phyloP scores from a whole-genome alignment of 1,140 invertebrate species.

The Triops cancriformis region DNA sequence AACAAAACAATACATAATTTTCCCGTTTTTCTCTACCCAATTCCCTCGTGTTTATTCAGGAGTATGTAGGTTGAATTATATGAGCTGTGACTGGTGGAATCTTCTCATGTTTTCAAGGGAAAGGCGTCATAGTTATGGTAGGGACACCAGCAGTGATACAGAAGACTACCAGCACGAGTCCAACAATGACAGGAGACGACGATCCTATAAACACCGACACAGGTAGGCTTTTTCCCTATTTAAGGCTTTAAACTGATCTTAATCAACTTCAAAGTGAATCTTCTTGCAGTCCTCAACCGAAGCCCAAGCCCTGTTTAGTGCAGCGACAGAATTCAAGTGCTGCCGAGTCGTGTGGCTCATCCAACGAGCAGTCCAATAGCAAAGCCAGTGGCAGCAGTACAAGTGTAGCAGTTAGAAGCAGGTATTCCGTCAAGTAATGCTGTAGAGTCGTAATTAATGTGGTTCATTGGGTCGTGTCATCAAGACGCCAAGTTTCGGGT shows the following conservation, averaged over 20 bases:
- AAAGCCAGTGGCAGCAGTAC: conserved; percentile 43
- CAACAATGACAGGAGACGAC: conserved; percentile 48
- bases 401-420: conserved; percentile 48
- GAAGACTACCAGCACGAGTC: conserved; percentile 54
- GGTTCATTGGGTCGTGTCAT: conserved; percentile 19
- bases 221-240: conserved; percentile 14
- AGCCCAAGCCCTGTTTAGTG: conserved; percentile 67
- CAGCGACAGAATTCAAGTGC: conserved; percentile 48
- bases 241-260: neutral
- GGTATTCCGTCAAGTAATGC: conserved; percentile 31
- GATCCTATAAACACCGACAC: conserved; percentile 50
- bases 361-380: conserved; percentile 45
- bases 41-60: neutral
- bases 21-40: neutral
- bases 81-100: conserved; percentile 10
- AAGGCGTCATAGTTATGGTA: conserved; percentile 42
- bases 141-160: conserved; percentile 61
- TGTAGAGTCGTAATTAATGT: conserved; percentile 20
- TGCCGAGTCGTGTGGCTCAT: conserved; percentile 36
- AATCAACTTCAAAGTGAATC: neutral
- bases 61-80: conserved; percentile 5
- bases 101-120: conserved; percentile 24
- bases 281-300: conserved; percentile 51
- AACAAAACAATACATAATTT: neutral
- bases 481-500: conserved; percentile 20